These are phyloP conservation scores for Pseudorhiza aurosa DNA, from an alignment of 30 jellyfish, hydroid and myxozoan species.

Conservation along the genomic window DNA sequence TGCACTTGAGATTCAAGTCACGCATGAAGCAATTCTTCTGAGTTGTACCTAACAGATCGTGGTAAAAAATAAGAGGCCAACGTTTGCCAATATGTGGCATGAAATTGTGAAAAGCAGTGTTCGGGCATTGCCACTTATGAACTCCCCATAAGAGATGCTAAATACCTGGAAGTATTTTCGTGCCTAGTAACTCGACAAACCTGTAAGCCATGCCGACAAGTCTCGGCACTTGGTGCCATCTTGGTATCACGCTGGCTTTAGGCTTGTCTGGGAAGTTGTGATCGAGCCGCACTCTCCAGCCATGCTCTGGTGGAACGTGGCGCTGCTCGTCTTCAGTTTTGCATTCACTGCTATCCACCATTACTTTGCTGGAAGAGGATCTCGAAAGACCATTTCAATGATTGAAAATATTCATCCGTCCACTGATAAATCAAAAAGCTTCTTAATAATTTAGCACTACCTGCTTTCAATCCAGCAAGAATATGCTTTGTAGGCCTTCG, in stretches of 20 bases:
- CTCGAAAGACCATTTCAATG: background rate
- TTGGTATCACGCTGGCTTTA: slow-evolving; percentile 84
- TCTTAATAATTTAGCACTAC: slow-evolving; percentile 8
- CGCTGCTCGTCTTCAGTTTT: slow-evolving; percentile 15
- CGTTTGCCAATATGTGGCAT: too few species aligned
- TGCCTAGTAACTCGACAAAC: slow-evolving; percentile 40
- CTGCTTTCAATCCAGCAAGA: slow-evolving; percentile 12
- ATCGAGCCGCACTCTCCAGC: slow-evolving; percentile 91
- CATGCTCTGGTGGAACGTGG: slow-evolving; percentile 90
- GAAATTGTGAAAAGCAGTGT: too few species aligned
- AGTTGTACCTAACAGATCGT: too few species aligned
- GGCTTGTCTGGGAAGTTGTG: slow-evolving; percentile 96
- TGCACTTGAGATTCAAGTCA: too few species aligned
- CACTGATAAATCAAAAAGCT: slow-evolving; percentile 15
- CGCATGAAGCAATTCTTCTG: too few species aligned
- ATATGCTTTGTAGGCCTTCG: too few species aligned
- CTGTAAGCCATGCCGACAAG: slow-evolving; percentile 98
- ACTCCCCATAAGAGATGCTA: too few species aligned
- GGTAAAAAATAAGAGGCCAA: too few species aligned
- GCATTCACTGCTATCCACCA: slow-evolving; percentile 3
- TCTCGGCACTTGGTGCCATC: slow-evolving; percentile 96
- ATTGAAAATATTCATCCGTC: background rate
- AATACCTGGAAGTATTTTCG: too few species aligned
- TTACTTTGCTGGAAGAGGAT: background rate
- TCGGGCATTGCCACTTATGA: too few species aligned